Percentiles rank a stretch among this genome's conserved stretches.
phyloP scores from a whole-genome alignment of 2,888 invertebrate species.

The Pachydiplax longipennis region DNA sequence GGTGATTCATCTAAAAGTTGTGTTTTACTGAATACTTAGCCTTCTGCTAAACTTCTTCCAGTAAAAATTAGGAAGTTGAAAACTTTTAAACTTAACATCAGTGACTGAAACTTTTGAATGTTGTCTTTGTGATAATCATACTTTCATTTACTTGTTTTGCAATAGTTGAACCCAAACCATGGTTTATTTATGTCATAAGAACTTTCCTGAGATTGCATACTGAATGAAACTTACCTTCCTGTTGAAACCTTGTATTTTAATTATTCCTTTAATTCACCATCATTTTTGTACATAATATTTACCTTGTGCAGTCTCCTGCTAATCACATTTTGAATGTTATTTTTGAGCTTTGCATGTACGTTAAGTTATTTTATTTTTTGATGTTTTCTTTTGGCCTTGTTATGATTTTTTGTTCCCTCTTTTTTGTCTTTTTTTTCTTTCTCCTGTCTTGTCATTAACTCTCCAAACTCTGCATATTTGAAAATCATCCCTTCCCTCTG shows the following conservation, averaged over 20 bases:
- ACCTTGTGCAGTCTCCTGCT: neutral
- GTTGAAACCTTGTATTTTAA: neutral
- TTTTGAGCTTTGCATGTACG: slow-evolving; percentile 47
- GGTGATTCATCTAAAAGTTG: no score
- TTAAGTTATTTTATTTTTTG: slow-evolving; percentile 46
- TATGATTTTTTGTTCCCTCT: slow-evolving; percentile 50
- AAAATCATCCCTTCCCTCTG: neutral
- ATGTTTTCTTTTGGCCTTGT: slow-evolving; percentile 49
- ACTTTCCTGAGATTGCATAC: neutral
- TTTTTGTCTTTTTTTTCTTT: slow-evolving; percentile 53
- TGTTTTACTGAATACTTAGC: no score
- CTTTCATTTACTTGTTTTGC: neutral
- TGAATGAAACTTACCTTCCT: neutral
- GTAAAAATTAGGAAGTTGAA: no score
- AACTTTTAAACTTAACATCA: no score
- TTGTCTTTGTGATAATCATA: neutral
- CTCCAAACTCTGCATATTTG: slow-evolving; percentile 51
- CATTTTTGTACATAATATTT: slow-evolving; percentile 25
- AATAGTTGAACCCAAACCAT: neutral
- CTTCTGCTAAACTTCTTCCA: no score
- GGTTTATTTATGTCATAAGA: neutral
- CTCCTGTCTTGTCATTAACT: slow-evolving; percentile 51
- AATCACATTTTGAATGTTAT: slow-evolving; percentile 39
- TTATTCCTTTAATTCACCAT: slow-evolving; percentile 44
- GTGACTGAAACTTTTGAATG: neutral